Percentiles rank a stretch among this genome's conserved stretches.
Conservation (phyloP, 2,797 vertebrate species). For the Kryptopterus vitreolus region DNA sequence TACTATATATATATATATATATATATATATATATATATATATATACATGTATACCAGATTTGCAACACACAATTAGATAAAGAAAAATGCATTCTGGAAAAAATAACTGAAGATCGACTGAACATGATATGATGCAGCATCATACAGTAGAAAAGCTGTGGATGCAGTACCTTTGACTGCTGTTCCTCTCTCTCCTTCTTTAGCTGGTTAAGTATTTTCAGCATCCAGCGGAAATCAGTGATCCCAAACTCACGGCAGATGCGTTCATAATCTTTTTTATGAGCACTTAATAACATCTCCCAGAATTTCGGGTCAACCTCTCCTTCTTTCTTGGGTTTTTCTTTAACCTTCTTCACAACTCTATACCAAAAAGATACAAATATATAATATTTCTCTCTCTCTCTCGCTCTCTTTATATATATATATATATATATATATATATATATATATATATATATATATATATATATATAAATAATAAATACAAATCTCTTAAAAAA, state of each 20-base stretch:
- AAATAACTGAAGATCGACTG: not conserved
- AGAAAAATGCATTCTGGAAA: not conserved
- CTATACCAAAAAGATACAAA: slow-evolving; percentile 49
- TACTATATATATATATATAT: not conserved
- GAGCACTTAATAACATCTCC: slow-evolving; percentile 82
- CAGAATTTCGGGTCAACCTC: slow-evolving; percentile 79
- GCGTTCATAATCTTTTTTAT: slow-evolving; percentile 85
- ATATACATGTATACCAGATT: not conserved
- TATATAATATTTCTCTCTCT: too few species aligned
- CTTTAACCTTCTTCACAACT: slow-evolving; percentile 66
- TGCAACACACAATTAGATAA: not conserved
- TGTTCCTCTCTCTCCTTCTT: slow-evolving; percentile 77
- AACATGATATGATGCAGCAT: not conserved
- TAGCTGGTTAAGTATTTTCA: slow-evolving; percentile 82
- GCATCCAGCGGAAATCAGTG: slow-evolving; percentile 86
- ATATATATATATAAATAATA: too few species aligned
- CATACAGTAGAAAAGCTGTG: not conserved
- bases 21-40: not conserved
- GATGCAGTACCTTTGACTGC: slow-evolving; percentile 81
- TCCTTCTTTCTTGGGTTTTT: slow-evolving; percentile 67
- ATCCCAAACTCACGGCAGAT: slow-evolving; percentile 86
- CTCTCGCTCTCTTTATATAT: too few species aligned
- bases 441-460: too few species aligned
- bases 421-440: too few species aligned
- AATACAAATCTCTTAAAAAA: too few species aligned